A percentile compares a stretch with the other conserved stretches of the same genome.
Evolutionary conservation across 2,797 vertebrate genomes (phyloP).

Genomic region (Premnoplex brunnescens): DNA sequence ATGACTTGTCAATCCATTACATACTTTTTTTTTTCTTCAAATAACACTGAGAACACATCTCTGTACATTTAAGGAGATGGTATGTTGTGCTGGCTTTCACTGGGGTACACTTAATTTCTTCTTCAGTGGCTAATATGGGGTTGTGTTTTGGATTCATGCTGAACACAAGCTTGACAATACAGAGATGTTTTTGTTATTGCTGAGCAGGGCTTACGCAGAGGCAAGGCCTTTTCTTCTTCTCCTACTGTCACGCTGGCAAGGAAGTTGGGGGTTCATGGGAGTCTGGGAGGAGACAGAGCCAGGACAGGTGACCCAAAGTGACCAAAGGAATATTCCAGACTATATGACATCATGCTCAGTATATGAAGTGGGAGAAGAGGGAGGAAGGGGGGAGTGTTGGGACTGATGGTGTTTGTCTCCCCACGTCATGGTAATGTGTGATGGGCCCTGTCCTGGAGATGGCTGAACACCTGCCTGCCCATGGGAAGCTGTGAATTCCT

Average conservation of each 20-base stretch:
- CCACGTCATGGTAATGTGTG: not conserved
- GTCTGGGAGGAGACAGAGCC: not conserved
- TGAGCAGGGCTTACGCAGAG: not conserved
- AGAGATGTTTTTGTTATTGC: not conserved
- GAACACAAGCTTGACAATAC: fast-evolving
- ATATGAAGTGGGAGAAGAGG: not conserved
- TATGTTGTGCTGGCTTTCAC: not conserved
- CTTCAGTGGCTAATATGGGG: not conserved
- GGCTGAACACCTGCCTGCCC: not conserved
- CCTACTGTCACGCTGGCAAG: fast-evolving
- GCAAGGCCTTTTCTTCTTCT: not conserved
- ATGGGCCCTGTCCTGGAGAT: not conserved
- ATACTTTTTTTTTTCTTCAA: not conserved
- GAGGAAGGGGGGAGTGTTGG: not conserved
- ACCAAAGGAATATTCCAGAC: not conserved
- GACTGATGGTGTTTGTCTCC: not conserved
- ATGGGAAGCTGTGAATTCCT: not conserved
- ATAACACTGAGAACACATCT: not conserved
- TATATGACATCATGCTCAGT: not conserved
- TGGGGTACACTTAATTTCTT: not conserved
- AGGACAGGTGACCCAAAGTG: not conserved
- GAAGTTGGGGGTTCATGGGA: not conserved
- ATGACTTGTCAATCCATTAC: not conserved
- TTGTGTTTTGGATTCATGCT: not conserved
- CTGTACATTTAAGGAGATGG: not conserved